phyloP scores from a whole-genome alignment of 2,888 invertebrate genomes.

The Drosophila yooni region DNA sequence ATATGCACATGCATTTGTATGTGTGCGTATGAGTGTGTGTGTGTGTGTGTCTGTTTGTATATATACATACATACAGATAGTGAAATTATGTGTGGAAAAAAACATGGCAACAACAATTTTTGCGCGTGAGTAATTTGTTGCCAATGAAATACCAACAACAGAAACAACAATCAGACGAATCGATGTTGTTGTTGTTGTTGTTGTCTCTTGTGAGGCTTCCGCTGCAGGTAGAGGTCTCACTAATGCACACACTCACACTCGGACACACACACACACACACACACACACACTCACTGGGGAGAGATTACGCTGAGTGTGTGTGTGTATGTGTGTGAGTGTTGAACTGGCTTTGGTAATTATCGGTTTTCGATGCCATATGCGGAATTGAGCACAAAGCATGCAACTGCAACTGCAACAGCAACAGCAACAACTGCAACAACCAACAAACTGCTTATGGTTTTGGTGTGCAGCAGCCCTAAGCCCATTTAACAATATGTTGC shows the following conservation, averaged over 20 bases:
- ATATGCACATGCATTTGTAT: slow-evolving; percentile 32
- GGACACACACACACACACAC: background rate
- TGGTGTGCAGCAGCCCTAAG: slow-evolving; percentile 62
- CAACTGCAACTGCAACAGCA: slow-evolving; percentile 36
- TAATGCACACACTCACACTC: slow-evolving; percentile 23
- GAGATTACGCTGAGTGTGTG: slow-evolving; percentile 39
- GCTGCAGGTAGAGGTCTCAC: slow-evolving; percentile 70
- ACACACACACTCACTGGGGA: slow-evolving; percentile 4
- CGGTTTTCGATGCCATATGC: slow-evolving; percentile 82
- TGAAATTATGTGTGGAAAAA: slow-evolving; percentile 73
- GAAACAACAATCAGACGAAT: slow-evolving; percentile 19
- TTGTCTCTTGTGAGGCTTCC: slow-evolving; percentile 74
- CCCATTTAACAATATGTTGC: slow-evolving; percentile 37
- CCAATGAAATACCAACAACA: slow-evolving; percentile 41
- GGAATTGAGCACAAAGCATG: slow-evolving; percentile 60
- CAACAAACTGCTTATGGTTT: slow-evolving; percentile 33
- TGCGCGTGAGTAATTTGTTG: slow-evolving; percentile 81
- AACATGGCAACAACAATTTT: slow-evolving; percentile 67
- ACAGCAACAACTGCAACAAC: slow-evolving; percentile 10
- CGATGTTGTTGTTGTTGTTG: slow-evolving; percentile 43
- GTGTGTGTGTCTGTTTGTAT: background rate
- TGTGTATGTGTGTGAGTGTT: slow-evolving; percentile 20
- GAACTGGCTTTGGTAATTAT: slow-evolving; percentile 74
- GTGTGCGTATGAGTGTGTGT: background rate
- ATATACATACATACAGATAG: slow-evolving; percentile 27